Percentiles rank a stretch among this genome's conserved stretches.
phyloP scores from a whole-genome alignment of 2,113 vertebrate species.

The Fulica atra region DNA sequence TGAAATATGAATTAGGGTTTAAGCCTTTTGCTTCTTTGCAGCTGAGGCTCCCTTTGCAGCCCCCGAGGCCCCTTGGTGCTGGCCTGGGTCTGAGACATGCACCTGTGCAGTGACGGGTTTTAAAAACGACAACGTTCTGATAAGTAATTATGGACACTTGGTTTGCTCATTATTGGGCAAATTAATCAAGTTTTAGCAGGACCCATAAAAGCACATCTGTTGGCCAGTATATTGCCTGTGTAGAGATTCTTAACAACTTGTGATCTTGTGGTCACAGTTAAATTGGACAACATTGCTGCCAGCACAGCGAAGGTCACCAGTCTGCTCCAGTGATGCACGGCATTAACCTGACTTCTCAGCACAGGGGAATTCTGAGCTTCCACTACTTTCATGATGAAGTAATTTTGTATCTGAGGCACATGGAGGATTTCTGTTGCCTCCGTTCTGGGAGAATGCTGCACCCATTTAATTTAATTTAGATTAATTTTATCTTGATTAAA shows the following conservation, averaged over 20 bases:
- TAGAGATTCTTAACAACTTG: not conserved
- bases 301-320: not conserved
- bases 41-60: not conserved
- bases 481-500: not conserved
- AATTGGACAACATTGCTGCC: not conserved
- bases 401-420: not conserved
- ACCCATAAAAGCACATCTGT: not conserved
- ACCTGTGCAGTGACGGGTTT: not conserved
- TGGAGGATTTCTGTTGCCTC: not conserved
- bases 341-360: not conserved
- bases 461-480: not conserved
- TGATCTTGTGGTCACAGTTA: not conserved
- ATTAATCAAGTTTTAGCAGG: not conserved
- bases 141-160: not conserved
- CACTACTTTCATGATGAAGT: not conserved
- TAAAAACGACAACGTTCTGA: not conserved
- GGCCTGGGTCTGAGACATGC: not conserved
- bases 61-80: not conserved
- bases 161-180: not conserved
- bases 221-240: not conserved
- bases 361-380: not conserved
- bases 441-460: not conserved
- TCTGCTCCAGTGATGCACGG: fast-evolving
- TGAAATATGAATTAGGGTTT: not conserved
- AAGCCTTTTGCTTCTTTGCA: not conserved